Evolutionary conservation across 2,888 invertebrate species (phyloP).

Genomic region (Torymus tubicola): DNA sequence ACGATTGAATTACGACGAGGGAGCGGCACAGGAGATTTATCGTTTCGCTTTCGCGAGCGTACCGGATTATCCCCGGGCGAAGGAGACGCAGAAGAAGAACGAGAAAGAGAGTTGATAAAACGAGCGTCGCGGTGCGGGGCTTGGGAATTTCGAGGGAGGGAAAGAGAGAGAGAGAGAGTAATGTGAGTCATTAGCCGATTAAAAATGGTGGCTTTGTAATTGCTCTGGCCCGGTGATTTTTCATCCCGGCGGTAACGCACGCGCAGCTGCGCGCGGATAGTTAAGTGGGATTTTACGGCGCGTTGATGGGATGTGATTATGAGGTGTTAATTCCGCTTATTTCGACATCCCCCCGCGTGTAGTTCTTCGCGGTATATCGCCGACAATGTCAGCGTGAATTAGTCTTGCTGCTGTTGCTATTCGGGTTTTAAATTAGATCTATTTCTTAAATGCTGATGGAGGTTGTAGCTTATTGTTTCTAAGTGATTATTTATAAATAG

Average conservation of each 20-base stretch:
- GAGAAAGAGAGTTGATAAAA: conserved; percentile 23
- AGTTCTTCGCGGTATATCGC: too few relatives aligned
- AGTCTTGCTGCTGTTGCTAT: too few relatives aligned
- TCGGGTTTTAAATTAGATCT: background rate
- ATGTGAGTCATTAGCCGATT: conserved; percentile 48
- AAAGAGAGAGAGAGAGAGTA: too few relatives aligned
- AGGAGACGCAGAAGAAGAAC: background rate
- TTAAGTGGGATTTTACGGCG: background rate
- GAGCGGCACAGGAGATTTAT: conserved; percentile 61
- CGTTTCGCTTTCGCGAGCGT: conserved; percentile 47
- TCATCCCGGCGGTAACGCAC: conserved; percentile 10
- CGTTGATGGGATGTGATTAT: background rate
- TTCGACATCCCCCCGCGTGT: too few relatives aligned
- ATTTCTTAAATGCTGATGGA: too few relatives aligned
- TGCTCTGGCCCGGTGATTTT: conserved; percentile 22
- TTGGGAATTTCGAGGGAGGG: conserved; percentile 24
- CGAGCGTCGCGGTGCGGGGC: background rate
- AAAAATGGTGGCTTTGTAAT: conserved; percentile 44
- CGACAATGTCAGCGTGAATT: too few relatives aligned
- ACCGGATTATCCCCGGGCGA: conserved; percentile 36
- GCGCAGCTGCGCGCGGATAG: background rate
- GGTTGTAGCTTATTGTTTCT: too few relatives aligned
- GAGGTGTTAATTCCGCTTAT: too few relatives aligned
- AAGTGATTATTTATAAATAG: too few relatives aligned
- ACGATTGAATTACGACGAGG: conserved; percentile 72